A percentile compares a stretch with the other conserved stretches of the same genome.
Conservation (phyloP, 2,888 invertebrate species). For the Endotricha flammealis region DNA sequence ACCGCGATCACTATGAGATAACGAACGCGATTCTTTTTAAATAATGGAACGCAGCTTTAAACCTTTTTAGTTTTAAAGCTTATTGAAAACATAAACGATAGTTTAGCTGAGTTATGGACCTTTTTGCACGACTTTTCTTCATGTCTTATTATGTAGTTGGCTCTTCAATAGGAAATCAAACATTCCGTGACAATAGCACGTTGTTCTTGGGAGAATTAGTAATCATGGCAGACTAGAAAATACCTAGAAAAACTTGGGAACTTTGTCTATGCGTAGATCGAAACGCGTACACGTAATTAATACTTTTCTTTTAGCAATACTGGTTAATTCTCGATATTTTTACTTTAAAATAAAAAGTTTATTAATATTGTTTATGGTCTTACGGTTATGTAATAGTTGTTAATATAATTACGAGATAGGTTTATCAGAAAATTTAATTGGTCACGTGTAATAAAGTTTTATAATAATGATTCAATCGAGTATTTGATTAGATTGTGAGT, state of each 20-base stretch:
- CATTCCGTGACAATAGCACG: conserved; percentile 28
- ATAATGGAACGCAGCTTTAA: background rate
- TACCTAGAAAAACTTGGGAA: conserved; percentile 46
- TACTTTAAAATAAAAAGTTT: conserved; percentile 9
- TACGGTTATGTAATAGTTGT: background rate
- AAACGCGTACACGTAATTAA: conserved; percentile 27
- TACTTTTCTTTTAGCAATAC: conserved; percentile 43
- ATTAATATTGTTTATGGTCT: conserved; percentile 12
- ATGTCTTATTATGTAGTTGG: conserved; percentile 20
- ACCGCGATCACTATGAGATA: background rate
- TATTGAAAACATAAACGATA: background rate
- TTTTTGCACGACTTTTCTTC: conserved; percentile 29
- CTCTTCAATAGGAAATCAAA: conserved; percentile 29
- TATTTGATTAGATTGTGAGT: too few species aligned
- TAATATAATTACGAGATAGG: too few species aligned
- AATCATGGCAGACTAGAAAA: conserved; percentile 37
- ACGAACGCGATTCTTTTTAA: background rate
- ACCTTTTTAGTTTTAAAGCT: background rate
- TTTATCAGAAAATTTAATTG: too few species aligned
- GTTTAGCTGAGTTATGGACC: conserved; percentile 27
- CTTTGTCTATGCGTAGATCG: conserved; percentile 28
- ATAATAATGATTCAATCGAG: too few species aligned
- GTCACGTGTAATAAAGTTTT: too few species aligned
- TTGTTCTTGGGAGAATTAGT: conserved; percentile 33
- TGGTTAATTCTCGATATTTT: conserved; percentile 34